Conservation (phyloP, 2,797 vertebrate species). For the Amphiprion clarkii region DNA sequence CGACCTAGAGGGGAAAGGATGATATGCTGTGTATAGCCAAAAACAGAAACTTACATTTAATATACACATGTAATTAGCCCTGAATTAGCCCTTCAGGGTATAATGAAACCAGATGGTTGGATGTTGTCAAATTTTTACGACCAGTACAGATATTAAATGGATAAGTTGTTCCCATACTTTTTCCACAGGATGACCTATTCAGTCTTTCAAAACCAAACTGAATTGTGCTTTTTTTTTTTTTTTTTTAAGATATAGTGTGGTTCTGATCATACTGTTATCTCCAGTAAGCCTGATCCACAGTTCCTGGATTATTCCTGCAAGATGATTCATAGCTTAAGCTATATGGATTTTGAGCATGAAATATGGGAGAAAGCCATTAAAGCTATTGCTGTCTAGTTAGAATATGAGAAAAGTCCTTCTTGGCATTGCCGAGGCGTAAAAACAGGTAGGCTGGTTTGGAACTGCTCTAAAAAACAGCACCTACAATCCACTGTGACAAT, state of each 20-base stretch:
- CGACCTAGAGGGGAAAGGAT: not conserved
- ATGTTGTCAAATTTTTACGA: not conserved
- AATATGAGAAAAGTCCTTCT: conserved; percentile 35
- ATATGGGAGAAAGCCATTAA: conserved; percentile 53
- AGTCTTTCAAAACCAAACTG: conserved; percentile 55
- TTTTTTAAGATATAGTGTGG: conserved; percentile 41
- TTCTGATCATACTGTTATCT: conserved; percentile 47
- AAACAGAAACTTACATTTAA: too few relatives aligned
- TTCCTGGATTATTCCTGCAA: conserved; percentile 61
- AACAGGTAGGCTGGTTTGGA: conserved; percentile 14
- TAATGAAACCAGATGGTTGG: too few relatives aligned
- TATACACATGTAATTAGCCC: too few relatives aligned
- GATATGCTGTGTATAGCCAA: too few relatives aligned
- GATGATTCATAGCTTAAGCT: conserved; percentile 64
- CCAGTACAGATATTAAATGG: conserved; percentile 7
- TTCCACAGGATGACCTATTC: conserved; percentile 8
- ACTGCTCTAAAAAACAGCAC: conserved; percentile 1
- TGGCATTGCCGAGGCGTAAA: conserved; percentile 12
- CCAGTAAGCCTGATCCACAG: conserved; percentile 57
- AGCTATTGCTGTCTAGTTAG: conserved; percentile 44
- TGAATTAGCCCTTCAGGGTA: too few relatives aligned
- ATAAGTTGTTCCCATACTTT: conserved; percentile 36
- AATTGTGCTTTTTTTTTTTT: conserved; percentile 47
- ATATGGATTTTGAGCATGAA: conserved; percentile 58
- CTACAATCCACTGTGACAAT: conserved; percentile 12